Base-by-base conservation (phyloP, 2,113 vertebrate genomes). In the Ptilorrhoa leucosticta region DNA sequence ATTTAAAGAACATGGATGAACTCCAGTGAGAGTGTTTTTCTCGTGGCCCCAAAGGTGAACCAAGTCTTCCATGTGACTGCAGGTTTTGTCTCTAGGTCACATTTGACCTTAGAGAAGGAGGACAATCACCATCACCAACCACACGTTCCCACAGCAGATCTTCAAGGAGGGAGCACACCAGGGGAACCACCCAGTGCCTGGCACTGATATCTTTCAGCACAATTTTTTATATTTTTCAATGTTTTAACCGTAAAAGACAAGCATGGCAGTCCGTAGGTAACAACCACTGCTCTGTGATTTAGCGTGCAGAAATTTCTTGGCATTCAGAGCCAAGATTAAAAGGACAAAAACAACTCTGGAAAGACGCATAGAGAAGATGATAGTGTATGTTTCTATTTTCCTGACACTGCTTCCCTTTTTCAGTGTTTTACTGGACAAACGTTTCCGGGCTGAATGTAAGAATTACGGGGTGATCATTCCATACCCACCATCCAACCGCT, bases 401-500 rank as follows among this genome's bases (percentile, higher is more conserved):
- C 63, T 96, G 68, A 94, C 53, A 5, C 21, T 69, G 21, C 35
- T 95, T 79, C 57, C 71, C 18, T 83, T 82, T 97, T 90, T 33
- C 96, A 99, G 99, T 81, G 99, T 99, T 85, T 98, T 99, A 39
- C 79, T 99, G 82, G 99, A 99, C 98, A 99, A 99, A 96, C 99
- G 99, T 71, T 99, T 99, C 97, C 98, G 99, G 77, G 99, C 99
- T 4, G 99, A 99, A 86, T 99, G 99, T 97, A 99, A 99, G 98
- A 99, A 99, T 97, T 99, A 99, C 0, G 99, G 99, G 3, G 99
- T 99, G 94, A 99, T 99, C 96, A 99, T 99, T 90, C 99, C 99
- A 0, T 99, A 99, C 64, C 99, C 99, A 2, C 99, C 99, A 0
- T 99, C 99, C 39, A 99, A 99, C 98, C 99, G 99, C 97, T 99